A percentile compares a stretch with the other conserved stretches of the same genome.
Conservation (phyloP, 2,888 invertebrate species). For the Hetaerina titia region DNA sequence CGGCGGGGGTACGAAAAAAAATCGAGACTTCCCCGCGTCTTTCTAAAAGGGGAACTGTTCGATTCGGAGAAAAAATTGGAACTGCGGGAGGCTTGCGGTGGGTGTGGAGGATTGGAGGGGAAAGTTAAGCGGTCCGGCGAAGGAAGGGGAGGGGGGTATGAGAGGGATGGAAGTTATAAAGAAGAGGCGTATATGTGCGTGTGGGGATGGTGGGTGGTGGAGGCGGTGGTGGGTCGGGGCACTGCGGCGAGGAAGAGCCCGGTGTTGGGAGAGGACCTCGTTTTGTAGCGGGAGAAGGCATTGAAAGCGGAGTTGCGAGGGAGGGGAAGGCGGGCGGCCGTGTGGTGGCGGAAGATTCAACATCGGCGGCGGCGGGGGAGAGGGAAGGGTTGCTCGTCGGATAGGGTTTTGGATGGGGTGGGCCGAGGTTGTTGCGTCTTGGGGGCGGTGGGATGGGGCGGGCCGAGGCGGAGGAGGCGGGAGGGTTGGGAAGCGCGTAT, state of each 20-base stretch:
- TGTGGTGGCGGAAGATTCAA: not conserved
- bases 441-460: not conserved
- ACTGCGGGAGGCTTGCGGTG: no score
- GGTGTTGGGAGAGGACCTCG: not conserved
- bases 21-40: no score
- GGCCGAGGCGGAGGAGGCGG: not conserved
- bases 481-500: not conserved
- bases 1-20: no score
- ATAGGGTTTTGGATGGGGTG: not conserved
- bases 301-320: no score
- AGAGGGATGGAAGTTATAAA: no score
- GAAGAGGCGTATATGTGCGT: no score
- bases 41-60: no score
- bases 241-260: constrained; percentile 1
- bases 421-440: no score
- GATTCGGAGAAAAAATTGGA: no score
- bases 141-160: no score
- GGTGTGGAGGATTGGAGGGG: no score
- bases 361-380: not conserved
- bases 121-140: no score
- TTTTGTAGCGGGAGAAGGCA: not conserved
- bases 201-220: not conserved
- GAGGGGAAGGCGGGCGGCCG: not conserved
- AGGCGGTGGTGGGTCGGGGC: not conserved
- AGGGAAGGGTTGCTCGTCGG: not conserved